Conservation (phyloP, 1,140 invertebrate genomes). For the Hormaphis cornu region DNA sequence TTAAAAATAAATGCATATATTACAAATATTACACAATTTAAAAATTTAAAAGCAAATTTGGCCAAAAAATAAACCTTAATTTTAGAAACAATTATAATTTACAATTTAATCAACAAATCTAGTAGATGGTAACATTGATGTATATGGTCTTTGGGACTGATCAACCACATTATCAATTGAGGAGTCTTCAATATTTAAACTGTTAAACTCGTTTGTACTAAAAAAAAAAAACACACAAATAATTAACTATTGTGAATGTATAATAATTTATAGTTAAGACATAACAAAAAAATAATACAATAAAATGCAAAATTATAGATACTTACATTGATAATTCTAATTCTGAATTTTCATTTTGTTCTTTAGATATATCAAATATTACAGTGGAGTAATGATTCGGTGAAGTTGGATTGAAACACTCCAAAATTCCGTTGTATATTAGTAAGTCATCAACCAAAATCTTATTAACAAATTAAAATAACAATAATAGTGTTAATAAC, state of each 20-base stretch:
- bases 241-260: neutral
- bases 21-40: too few relatives aligned
- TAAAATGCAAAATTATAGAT: neutral
- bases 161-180: conserved; percentile 33
- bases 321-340: conserved; percentile 3
- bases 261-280: neutral
- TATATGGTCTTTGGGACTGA: conserved; percentile 38
- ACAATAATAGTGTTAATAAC: conserved; percentile 11
- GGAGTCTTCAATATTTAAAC: conserved; percentile 5
- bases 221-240: neutral
- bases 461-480: conserved; percentile 41
- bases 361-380: conserved; percentile 23
- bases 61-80: too few relatives aligned
- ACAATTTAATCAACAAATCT: conserved; percentile 6
- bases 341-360: neutral
- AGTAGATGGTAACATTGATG: conserved; percentile 34
- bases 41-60: too few relatives aligned
- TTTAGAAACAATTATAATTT: neutral
- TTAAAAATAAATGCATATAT: too few relatives aligned
- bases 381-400: neutral
- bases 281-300: neutral
- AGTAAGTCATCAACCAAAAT: conserved; percentile 66
- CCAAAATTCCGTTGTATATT: conserved; percentile 60
- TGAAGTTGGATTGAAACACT: conserved; percentile 41
- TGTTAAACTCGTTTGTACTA: conserved; percentile 7